Conservation (phyloP, 1,140 invertebrate species). For the Drusus annulatus region DNA sequence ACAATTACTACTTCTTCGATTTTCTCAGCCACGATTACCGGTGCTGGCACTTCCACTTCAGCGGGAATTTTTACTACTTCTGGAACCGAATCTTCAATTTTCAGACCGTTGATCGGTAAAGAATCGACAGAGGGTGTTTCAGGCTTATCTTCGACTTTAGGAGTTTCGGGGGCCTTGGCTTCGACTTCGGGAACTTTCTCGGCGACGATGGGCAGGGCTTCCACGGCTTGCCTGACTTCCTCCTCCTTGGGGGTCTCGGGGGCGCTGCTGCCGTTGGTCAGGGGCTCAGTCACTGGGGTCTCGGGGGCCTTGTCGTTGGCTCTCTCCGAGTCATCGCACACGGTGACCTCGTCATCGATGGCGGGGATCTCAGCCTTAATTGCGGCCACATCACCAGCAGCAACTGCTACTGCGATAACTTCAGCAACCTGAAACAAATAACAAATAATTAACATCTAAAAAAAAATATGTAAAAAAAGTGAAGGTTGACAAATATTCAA, state of each 20-base stretch:
- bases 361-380: slow-evolving; percentile 47
- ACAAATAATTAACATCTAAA: too few species aligned
- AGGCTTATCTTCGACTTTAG: slow-evolving; percentile 23
- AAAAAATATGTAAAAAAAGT: too few species aligned
- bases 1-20: slow-evolving; percentile 62
- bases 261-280: slow-evolving; percentile 69
- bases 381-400: slow-evolving; percentile 63
- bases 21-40: slow-evolving; percentile 63
- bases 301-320: slow-evolving; percentile 69
- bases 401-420: slow-evolving; percentile 25
- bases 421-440: slow-evolving; percentile 49
- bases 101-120: slow-evolving; percentile 67
- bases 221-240: slow-evolving; percentile 53
- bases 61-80: slow-evolving; percentile 59
- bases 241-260: slow-evolving; percentile 67
- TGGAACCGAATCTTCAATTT: slow-evolving; percentile 64
- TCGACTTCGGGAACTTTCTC: slow-evolving; percentile 62
- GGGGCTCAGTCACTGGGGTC: slow-evolving; percentile 69
- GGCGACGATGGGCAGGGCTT: slow-evolving; percentile 33
- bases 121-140: slow-evolving; percentile 57
- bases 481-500: too few species aligned
- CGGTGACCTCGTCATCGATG: slow-evolving; percentile 61
- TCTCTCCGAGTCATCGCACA: slow-evolving; percentile 61
- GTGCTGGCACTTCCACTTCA: slow-evolving; percentile 56
- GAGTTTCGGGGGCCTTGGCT: slow-evolving; percentile 49